Evolutionary conservation across 2,797 vertebrate genomes (phyloP).

Genomic region (Toxotes lorentzi): DNA sequence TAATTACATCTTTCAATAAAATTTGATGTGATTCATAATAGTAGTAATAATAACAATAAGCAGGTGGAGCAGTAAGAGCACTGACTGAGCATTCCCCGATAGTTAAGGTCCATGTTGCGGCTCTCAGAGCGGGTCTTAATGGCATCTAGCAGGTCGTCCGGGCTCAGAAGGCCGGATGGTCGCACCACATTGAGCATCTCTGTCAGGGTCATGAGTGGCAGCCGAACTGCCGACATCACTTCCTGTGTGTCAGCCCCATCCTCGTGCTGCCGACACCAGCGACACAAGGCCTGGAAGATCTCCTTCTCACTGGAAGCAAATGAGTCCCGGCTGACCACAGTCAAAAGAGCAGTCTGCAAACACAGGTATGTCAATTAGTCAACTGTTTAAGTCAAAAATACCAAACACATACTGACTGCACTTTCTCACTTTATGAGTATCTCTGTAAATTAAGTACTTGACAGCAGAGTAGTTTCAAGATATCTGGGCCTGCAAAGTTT

Average conservation of each 20-base stretch:
- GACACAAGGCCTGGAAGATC: constrained; percentile 95
- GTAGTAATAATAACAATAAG: no score
- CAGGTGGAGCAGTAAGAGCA: constrained; percentile 1
- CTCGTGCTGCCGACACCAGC: constrained; percentile 93
- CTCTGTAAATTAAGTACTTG: not conserved
- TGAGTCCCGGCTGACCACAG: constrained; percentile 92
- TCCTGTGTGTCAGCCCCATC: constrained; percentile 87
- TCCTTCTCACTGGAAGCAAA: constrained; percentile 97
- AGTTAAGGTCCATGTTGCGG: constrained; percentile 99
- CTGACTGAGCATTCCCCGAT: constrained; percentile 97
- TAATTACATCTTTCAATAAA: not conserved
- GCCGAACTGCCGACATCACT: constrained; percentile 94
- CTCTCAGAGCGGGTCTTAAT: constrained; percentile 98
- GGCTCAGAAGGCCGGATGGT: constrained; percentile 92
- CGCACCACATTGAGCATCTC: constrained; percentile 97
- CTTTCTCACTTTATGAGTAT: not conserved
- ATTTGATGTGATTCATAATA: not conserved
- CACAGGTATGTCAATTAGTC: not conserved
- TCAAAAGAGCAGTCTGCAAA: constrained; percentile 90
- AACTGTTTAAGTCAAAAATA: not conserved
- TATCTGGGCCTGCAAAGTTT: not conserved
- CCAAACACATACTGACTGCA: not conserved
- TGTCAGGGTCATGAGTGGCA: constrained; percentile 97
- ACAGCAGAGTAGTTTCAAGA: not conserved
- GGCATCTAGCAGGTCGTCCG: constrained; percentile 96